phyloP scores from a whole-genome alignment of 2,113 vertebrate genomes.

The Pampusana beccarii region DNA sequence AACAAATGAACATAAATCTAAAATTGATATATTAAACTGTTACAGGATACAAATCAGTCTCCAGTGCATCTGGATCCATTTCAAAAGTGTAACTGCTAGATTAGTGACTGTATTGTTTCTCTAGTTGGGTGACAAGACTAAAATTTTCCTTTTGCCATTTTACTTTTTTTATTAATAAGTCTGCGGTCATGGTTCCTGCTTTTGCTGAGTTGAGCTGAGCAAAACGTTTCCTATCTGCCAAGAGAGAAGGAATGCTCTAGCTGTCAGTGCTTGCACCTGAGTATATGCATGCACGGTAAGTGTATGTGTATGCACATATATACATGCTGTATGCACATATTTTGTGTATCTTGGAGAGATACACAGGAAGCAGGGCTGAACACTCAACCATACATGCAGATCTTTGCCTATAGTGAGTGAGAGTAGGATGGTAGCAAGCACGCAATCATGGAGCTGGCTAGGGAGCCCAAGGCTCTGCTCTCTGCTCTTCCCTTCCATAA shows the following conservation, averaged over 20 bases:
- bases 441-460: background rate
- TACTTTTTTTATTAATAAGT: background rate
- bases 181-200: background rate
- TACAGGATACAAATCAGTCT: background rate
- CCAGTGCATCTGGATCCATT: background rate
- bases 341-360: background rate
- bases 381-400: background rate
- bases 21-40: background rate
- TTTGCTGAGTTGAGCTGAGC: background rate
- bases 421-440: accelerated
- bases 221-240: background rate
- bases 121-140: background rate
- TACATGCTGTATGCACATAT: background rate
- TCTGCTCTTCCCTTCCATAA: background rate
- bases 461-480: background rate
- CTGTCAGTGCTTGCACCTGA: background rate
- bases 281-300: background rate
- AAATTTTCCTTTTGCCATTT: background rate
- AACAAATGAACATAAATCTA: background rate
- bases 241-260: background rate
- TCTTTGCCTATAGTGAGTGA: background rate
- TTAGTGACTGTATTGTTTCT: background rate
- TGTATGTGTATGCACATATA: background rate
- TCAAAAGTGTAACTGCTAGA: background rate
- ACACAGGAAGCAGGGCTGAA: background rate